A percentile compares a stretch with the other conserved stretches of the same genome.
Evolutionary conservation across 2,888 invertebrate genomes (phyloP).

Genomic region (Tricholauxania praeusta): DNA sequence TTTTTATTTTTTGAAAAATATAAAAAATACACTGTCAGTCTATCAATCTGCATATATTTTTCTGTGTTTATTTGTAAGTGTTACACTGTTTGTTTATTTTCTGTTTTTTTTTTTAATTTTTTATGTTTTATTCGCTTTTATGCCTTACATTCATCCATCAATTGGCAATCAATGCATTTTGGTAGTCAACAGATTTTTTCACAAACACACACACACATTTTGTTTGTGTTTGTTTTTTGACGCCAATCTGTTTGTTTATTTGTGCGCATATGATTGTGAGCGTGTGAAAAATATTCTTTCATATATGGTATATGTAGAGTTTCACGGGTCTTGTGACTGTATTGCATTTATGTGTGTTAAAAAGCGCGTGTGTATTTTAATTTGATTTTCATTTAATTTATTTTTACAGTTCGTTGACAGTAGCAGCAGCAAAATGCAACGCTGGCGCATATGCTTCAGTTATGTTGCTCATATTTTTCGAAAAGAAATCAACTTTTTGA

Average conservation of each 20-base stretch:
- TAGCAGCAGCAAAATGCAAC: too few species aligned
- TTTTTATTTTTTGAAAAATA: too few species aligned
- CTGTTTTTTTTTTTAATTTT: not conserved
- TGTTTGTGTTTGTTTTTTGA: not conserved
- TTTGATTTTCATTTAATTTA: constrained; percentile 42
- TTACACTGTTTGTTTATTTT: not conserved
- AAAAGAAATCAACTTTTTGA: too few species aligned
- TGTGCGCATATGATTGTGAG: not conserved
- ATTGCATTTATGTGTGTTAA: constrained; percentile 35
- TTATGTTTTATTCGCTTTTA: not conserved
- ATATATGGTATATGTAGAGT: too few species aligned
- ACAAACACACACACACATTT: not conserved
- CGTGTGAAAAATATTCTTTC: too few species aligned
- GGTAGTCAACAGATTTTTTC: too few species aligned
- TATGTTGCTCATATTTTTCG: too few species aligned
- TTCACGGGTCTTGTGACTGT: not conserved
- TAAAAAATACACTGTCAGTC: too few species aligned
- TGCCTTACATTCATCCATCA: constrained; percentile 7
- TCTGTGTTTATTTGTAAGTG: not conserved
- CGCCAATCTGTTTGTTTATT: constrained; percentile 19
- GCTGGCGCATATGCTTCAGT: too few species aligned
- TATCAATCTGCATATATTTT: too few species aligned
- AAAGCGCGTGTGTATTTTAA: constrained; percentile 46
- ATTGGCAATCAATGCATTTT: constrained; percentile 16
- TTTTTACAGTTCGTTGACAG: constrained; percentile 17